Conservation (phyloP, 2,113 vertebrate genomes). For the Chaenocephalus aceratus region DNA sequence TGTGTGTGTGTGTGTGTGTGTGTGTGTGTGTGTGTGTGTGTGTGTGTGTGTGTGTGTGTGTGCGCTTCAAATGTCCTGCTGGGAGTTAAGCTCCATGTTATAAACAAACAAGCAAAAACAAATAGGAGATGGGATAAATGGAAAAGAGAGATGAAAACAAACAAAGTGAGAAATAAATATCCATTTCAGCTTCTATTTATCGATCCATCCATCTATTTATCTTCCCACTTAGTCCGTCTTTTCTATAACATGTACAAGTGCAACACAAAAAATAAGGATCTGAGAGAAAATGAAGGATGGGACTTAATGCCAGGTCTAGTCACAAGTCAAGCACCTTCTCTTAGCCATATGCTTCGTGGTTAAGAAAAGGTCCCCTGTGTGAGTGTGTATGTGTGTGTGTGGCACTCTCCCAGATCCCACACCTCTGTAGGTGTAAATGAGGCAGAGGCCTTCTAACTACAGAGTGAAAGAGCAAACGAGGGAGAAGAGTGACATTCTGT, state of each 20-base stretch:
- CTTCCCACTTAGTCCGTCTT: neutral
- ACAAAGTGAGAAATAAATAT: conserved; percentile 18
- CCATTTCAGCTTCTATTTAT: neutral
- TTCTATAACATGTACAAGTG: neutral
- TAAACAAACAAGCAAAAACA: conserved; percentile 68
- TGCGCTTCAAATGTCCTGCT: conserved; percentile 63
- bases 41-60: conserved; percentile 31
- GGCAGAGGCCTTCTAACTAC: conserved; percentile 43
- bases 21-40: conserved; percentile 11
- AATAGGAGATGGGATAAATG: conserved; percentile 5
- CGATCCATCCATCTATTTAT: neutral
- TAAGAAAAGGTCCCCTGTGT: conserved; percentile 16
- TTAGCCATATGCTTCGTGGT: conserved; percentile 31
- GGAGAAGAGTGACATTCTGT: conserved; percentile 55
- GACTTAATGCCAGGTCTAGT: conserved; percentile 30
- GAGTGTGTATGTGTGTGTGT: conserved; percentile 22
- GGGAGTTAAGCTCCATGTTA: conserved; percentile 61
- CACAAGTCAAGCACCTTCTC: conserved; percentile 46
- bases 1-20: conserved; percentile 37
- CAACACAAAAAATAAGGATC: neutral
- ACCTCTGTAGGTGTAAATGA: conserved; percentile 76
- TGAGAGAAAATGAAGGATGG: conserved; percentile 28
- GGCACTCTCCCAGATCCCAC: conserved; percentile 36
- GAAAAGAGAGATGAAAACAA: conserved; percentile 10
- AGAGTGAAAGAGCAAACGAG: conserved; percentile 51